Base-by-base conservation (phyloP, 2,797 vertebrate genomes). In the Kryptolebias ocellatus region DNA sequence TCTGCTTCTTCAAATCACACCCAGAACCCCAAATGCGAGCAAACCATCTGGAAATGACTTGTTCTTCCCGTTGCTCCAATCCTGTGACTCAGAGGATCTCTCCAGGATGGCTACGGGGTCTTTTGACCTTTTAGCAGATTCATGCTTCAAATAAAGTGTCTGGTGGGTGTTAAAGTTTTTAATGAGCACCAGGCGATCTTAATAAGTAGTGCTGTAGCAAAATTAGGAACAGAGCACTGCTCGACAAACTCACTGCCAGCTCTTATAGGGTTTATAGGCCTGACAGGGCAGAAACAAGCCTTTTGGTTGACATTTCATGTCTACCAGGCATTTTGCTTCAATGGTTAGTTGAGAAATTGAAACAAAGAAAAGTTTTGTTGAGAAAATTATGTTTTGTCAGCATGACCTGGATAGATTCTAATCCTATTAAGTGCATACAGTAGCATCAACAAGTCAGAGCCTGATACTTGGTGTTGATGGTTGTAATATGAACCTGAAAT, bases 41-140 rank as follows among this genome's bases (percentile, higher is more conserved):
- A 31, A 20, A 64, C 47, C 89, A 86, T 87, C 81, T 90, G 85
- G 84, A 89, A 89, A 71, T 67, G 69, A 76, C 61, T 80, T 59
- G 37, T 34, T 18, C 17, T 53, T 27, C 47, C 29, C 12, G 12
- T 61, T 54, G 44, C 46, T 64, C 62, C 59, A 59, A 70, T 69
- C 56, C 31, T 49, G 63, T 68, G 74, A 85, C 67, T 86, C 81
- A 87, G 68, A 67, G 60, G 70, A 78, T 78, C 58, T 53, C 59
- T 47, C 57, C 9, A 49, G 44, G 56, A 67, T 39, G 57, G 49
- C 53, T 29, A 15, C 34, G 53, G 44, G 67, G 66, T 55, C 72
- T 45, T 62, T 18, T 78, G 72, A 85, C 82, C 85, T 74, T 54
- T 60, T 47, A 72, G 53, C 64, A 67, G 27, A 79, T 80, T 60